Evolutionary conservation across 2,113 vertebrate species (phyloP), one percentile per base, ranked within the genome.

Genomic region (Peromyscus polionotus): DNA sequence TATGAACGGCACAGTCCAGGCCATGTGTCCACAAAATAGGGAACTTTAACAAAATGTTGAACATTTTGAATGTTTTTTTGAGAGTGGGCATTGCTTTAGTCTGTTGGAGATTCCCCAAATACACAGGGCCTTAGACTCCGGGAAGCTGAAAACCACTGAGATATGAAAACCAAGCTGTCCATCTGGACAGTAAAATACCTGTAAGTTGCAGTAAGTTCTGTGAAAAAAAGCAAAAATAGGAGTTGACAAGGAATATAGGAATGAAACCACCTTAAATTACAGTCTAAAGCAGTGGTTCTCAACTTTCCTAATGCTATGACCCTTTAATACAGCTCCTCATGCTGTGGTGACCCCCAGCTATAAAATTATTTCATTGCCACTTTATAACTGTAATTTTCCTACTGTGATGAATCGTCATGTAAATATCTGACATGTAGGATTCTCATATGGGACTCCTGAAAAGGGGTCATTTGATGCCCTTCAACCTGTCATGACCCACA

Each of bases 161-260:
- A 77, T 76, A 51, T 67, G 63, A 24, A n/a, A 75, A 59, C 33
- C n/a, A 24, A 76, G 36, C 33, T 14, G 22, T 84, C 42, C 9
- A 36, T 87, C 13, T 51, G 48, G 75, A 19, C 12, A 24, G 28
- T 59, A 36, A 95, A 93, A 77, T 67, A 93, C 45, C 19, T 76
- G 20, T 24, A 96, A 93, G 12, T 42, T 54, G 3, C 45, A 79
- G 6, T 24, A 59, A 68, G 4, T 92, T 93, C 39, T 84, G n/a
- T 22, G 42, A 81, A 72, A 93, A 93, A 93, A 93, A 89, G 81
- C 5, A 39, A 94, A 96, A 92, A 24, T n/a, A 5, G 51, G 9
- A 13, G 0, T 48, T 85, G 83, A 83, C 81, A 70, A 91, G 85
- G 57, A 68, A 83, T 13, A 42, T 10, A 90, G 83, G 17, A 45